Base-by-base conservation (phyloP, 1,140 invertebrate genomes). In the Drosophila tani region DNA sequence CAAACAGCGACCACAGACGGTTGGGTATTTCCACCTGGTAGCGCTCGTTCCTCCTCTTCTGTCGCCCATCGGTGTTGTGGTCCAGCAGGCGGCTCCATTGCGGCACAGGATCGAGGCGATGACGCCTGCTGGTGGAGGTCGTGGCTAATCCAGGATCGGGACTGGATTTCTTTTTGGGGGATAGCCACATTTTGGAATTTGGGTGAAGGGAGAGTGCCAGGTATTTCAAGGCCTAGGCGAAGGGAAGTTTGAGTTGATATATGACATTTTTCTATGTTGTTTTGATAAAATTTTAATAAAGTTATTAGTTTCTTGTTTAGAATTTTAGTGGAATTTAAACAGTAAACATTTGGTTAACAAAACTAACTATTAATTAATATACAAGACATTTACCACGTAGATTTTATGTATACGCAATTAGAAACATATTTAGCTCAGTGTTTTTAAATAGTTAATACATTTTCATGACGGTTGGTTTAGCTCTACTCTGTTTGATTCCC, bases 21-120 rank as follows among this genome's bases (percentile, higher is more conserved):
- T 79, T 51, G 40, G 46, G 7, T 29, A 79, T 70, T 46, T 79
- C 75, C 40, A 70, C 66, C n/a, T 69, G 57, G 41, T 70, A 79
- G 11, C 27, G 49, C 0, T 15, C 45, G 38, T 24, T 55, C 8
- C 5, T 45, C 38, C 15, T 29, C 3, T 15, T 27, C 14, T 9
- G 41, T 0, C 12, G 58, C 12, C 15, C 50, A 14, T 45, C 53
- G 9, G 27, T 40, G 11, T 17, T 78, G 51, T 38, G 45, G 4
- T 66, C 27, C 38, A 58, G 9, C 14, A 63, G 58, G 1, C 65
- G 66, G 8, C 75, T 47, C 75, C 75, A 79, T 7, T 45, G 35
- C 0, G 70, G 70, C 38, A 73, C 15, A 2, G 55, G 45, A 12
- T 35, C 55, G 11, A 32, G 17, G 17, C 27, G 38, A 46, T 32